A percentile compares a stretch with the other conserved stretches of the same genome.
Evolutionary conservation across 2,113 vertebrate species (phyloP).

Genomic region (Erythrocercus mccallii): DNA sequence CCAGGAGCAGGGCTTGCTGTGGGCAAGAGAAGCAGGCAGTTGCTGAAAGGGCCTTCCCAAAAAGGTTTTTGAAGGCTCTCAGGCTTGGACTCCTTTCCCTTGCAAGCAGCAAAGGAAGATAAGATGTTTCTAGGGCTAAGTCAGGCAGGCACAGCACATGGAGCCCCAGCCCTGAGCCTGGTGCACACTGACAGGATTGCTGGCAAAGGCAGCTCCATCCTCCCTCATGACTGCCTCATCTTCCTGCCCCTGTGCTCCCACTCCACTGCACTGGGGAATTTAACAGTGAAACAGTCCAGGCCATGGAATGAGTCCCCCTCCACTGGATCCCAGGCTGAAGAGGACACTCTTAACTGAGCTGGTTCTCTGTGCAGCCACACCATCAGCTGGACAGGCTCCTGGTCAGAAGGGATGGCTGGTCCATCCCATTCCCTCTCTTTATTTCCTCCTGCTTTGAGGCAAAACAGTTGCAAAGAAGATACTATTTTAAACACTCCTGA

Average conservation of each 20-base stretch:
- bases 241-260: background rate
- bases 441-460: background rate
- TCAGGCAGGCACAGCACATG: background rate
- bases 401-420: background rate
- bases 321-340: background rate
- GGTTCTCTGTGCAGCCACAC: background rate
- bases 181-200: background rate
- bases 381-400: background rate
- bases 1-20: constrained; percentile 92
- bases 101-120: rapidly evolving
- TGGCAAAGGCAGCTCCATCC: background rate
- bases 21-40: background rate
- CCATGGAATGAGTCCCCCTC: background rate
- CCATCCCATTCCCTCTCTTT: background rate
- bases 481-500: background rate
- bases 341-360: background rate
- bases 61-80: background rate
- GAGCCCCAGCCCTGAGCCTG: background rate
- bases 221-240: background rate
- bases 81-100: background rate
- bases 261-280: background rate
- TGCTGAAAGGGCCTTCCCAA: background rate
- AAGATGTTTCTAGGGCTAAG: background rate
- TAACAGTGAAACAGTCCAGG: background rate
- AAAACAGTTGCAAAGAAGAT: background rate